These are phyloP conservation scores for Erethizon dorsatum DNA, from an alignment of 2,797 vertebrate genomes.

Conservation along the genomic window DNA sequence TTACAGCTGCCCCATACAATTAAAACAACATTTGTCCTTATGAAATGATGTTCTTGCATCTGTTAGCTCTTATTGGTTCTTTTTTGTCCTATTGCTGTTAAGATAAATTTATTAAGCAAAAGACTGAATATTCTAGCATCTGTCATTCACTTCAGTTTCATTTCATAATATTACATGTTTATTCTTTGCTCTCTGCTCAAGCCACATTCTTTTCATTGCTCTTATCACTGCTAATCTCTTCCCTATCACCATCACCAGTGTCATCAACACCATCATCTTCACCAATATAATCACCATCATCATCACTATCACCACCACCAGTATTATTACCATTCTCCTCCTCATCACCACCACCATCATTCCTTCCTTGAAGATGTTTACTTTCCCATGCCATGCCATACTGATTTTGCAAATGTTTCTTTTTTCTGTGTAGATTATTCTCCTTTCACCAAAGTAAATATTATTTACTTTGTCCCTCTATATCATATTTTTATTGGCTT, in stretches of 20 bases:
- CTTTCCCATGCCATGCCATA: not conserved
- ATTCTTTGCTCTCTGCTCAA: not conserved
- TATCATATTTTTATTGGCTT: not conserved
- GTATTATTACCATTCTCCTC: not conserved
- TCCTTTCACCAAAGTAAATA: not conserved
- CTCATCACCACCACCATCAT: not conserved
- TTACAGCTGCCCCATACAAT: not conserved
- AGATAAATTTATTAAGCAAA: not conserved
- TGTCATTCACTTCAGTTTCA: not conserved
- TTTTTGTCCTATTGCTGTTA: not conserved
- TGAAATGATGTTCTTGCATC: not conserved
- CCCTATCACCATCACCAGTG: not conserved
- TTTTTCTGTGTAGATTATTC: not conserved
- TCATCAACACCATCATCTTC: no score
- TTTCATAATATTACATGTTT: not conserved
- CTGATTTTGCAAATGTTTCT: not conserved
- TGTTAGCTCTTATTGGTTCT: not conserved
- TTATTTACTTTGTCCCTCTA: not conserved
- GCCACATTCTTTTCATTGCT: not conserved
- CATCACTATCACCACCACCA: accelerated
- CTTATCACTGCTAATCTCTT: no score
- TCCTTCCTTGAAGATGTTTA: not conserved
- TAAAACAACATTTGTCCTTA: not conserved
- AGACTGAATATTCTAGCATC: not conserved
- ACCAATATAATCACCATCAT: no score